Base-by-base conservation (phyloP, 2,888 invertebrate genomes). In the Dryocosmus kuriphilus region DNA sequence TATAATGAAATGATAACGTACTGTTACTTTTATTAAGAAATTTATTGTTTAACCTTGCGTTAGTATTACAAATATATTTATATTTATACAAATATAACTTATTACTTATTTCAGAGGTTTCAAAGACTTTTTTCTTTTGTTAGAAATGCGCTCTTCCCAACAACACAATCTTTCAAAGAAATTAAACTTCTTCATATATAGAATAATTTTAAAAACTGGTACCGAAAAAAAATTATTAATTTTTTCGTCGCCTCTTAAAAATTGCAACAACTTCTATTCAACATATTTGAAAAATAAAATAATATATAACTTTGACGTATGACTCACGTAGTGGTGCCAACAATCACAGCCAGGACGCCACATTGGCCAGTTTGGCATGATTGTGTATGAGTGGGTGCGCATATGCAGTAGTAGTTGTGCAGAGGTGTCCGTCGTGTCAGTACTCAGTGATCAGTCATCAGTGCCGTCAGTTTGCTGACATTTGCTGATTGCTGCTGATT, bases 281-380 rank as follows among this genome's bases (percentile, higher is more conserved):
- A 9, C 32, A 35, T 9, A 2, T 35, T 24, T 22, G 65, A 11
- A 24, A 65, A 65, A 41, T 8, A 3, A 14, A 14, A 9, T 16
- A 63, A 63, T 22, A 67, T 2, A 46, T 27, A 19, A 27, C 19
- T 67, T 27, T 27, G 14, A 11, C 62, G 11, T 38, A 46, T 30
- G 67, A 67, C 27, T 46, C 27, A 65, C 65, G 65, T 67, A 67
- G 67, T 22, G 35, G 63, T 67, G 67, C 67, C 67, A 67, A 67
- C 67, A 46, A 67, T n/a, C n/a, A 67, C 16, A 16, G 46, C 19
- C 67, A n/a, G 27, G 30, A 67, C 46, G 46, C 67, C 67, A 67
- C 67, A 65, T 65, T 65, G 65, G 65, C 35, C 24, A 65, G 24
- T 14, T 38, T 65, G 65, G 65, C 65, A 14, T 38, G 9, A 22